phyloP scores from a whole-genome alignment of 2,113 vertebrate species.

The Hemibagrus wyckioides region DNA sequence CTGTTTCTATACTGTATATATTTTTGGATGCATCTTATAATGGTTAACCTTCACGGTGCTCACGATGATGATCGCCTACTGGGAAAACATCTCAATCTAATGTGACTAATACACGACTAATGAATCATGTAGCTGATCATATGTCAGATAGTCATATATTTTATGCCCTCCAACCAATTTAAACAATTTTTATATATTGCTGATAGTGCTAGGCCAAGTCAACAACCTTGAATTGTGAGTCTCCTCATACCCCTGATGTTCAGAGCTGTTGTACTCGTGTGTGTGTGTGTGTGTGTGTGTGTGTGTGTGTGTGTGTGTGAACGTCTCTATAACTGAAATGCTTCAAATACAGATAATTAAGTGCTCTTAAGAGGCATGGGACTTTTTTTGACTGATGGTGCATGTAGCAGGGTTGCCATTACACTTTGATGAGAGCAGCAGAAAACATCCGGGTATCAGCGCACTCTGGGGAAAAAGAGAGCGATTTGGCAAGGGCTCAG shows the following conservation, averaged over 20 bases:
- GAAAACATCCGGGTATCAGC: conserved; percentile 55
- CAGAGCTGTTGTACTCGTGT: not conserved
- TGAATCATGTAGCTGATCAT: not conserved
- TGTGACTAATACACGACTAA: not conserved
- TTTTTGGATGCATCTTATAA: not conserved
- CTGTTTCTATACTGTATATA: not conserved
- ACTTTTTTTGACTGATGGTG: conserved; percentile 10
- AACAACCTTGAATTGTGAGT: not conserved
- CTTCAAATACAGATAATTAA: conserved; percentile 8
- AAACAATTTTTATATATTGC: not conserved
- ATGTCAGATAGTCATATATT: not conserved
- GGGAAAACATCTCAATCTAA: not conserved
- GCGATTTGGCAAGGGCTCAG: conserved; percentile 58
- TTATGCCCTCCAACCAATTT: not conserved
- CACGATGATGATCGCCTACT: not conserved
- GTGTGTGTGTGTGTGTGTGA: not conserved
- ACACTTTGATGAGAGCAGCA: conserved; percentile 59
- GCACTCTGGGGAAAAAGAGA: conserved; percentile 52
- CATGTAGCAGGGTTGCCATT: conserved; percentile 50
- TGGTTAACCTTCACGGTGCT: not conserved
- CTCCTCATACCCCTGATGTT: not conserved
- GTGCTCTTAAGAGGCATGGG: not conserved
- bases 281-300: not conserved
- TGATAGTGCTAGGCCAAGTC: not conserved
- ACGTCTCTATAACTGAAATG: not conserved